These are phyloP conservation scores for Schlechtendalia chinensis DNA, from an alignment of 1,140 invertebrate genomes.

Conservation along the genomic window DNA sequence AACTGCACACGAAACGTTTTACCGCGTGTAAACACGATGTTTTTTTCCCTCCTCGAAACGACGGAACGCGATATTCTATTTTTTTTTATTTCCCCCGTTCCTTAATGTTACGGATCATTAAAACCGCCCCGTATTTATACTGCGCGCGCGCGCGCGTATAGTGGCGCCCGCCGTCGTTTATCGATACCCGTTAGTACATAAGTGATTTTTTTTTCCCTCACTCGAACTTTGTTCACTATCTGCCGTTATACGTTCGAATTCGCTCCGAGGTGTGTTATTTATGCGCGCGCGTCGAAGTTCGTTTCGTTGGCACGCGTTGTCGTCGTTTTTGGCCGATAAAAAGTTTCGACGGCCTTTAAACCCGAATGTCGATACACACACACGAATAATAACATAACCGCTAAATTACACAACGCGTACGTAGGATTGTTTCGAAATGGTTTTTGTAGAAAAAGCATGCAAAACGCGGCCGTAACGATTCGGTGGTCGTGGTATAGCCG, in stretches of 20 bases:
- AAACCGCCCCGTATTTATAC: conserved; percentile 11
- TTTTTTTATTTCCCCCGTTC: conserved; percentile 8
- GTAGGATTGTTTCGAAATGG: too few relatives aligned
- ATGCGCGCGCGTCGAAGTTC: not conserved
- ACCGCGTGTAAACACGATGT: conserved; percentile 35
- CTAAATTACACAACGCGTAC: too few relatives aligned
- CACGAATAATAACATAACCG: too few relatives aligned
- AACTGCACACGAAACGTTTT: conserved; percentile 25
- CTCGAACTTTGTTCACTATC: conserved; percentile 26
- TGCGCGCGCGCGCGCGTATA: too few relatives aligned
- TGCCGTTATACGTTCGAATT: not conserved
- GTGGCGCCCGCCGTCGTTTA: conserved; percentile 40
- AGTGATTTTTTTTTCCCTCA: conserved; percentile 32
- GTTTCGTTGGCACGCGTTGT: conserved; percentile 17
- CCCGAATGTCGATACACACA: not conserved
- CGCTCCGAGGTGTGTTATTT: too few relatives aligned
- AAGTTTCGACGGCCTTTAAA: not conserved
- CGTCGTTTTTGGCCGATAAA: conserved; percentile 28
- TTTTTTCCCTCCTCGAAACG: conserved; percentile 4
- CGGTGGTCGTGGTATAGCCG: too few relatives aligned
- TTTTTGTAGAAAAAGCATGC: too few relatives aligned
- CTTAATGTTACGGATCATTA: conserved; percentile 43
- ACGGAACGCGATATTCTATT: conserved; percentile 12
- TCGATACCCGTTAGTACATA: conserved; percentile 36
- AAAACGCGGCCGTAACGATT: too few relatives aligned